Percentiles rank a stretch among this genome's conserved stretches.
These are phyloP conservation scores for Misgurnus anguillicaudatus DNA, from an alignment of 2,113 vertebrate species.

Conservation along the genomic window DNA sequence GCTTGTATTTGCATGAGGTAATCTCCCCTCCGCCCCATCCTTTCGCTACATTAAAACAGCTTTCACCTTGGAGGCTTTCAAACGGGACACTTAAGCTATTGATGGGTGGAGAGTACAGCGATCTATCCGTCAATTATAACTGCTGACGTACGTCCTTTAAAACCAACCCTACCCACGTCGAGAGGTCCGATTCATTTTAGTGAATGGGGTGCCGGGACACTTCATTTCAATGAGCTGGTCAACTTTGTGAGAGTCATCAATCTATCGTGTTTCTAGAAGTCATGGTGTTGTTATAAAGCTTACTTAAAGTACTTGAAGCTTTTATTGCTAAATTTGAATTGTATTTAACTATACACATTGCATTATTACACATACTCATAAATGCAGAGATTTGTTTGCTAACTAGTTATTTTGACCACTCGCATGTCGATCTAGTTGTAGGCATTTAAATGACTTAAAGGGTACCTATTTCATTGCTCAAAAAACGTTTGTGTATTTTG, in stretches of 20 bases:
- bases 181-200: not conserved
- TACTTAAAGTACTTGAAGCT: too few relatives aligned
- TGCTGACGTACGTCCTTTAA: slow-evolving; percentile 27
- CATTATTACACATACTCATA: too few relatives aligned
- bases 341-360: too few relatives aligned
- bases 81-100: slow-evolving; percentile 48
- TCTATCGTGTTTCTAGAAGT: too few relatives aligned
- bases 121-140: slow-evolving; percentile 43
- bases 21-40: not conserved
- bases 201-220: not conserved
- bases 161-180: not conserved
- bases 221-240: too few relatives aligned
- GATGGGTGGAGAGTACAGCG: slow-evolving; percentile 45
- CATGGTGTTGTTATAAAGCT: too few relatives aligned
- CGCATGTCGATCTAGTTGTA: not conserved
- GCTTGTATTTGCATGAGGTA: slow-evolving; percentile 28
- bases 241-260: too few relatives aligned
- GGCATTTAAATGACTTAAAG: slow-evolving; percentile 15
- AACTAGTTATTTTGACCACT: too few relatives aligned
- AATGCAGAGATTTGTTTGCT: too few relatives aligned
- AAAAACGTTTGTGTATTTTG: too few relatives aligned
- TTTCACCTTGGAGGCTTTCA: slow-evolving; percentile 56
- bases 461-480: too few relatives aligned
- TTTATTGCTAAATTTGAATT: too few relatives aligned
- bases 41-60: slow-evolving; percentile 38